Evolutionary conservation across 2,113 vertebrate species (phyloP).

Genomic region (Scopus umbretta): DNA sequence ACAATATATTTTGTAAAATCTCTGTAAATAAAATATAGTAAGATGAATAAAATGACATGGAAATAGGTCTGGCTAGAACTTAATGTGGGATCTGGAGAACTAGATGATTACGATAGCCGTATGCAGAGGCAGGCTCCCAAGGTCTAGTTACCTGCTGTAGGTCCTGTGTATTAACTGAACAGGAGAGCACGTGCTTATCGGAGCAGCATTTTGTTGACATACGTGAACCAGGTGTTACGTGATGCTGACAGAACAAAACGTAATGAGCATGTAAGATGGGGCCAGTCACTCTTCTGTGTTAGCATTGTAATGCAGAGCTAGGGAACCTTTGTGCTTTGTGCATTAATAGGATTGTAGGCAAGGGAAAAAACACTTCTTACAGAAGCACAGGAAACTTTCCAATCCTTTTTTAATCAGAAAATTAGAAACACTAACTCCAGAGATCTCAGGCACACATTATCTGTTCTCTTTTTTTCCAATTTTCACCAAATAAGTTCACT

Average conservation of each 20-base stretch:
- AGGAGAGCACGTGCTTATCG: neutral
- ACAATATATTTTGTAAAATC: conserved; percentile 60
- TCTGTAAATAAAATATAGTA: conserved; percentile 48
- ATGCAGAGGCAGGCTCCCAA: neutral
- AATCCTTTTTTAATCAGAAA: neutral
- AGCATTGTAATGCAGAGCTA: neutral
- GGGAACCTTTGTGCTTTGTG: neutral
- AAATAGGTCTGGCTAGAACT: conserved; percentile 33
- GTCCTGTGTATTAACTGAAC: neutral
- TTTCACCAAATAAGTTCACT: neutral
- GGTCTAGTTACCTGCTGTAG: neutral
- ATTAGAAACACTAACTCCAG: neutral
- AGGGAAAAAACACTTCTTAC: neutral
- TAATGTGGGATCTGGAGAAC: neutral
- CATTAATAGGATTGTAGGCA: neutral
- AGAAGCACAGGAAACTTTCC: neutral
- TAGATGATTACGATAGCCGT: neutral
- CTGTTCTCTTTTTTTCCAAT: neutral
- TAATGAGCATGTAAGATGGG: neutral
- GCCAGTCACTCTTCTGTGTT: neutral
- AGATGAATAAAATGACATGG: conserved; percentile 58
- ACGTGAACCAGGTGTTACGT: neutral
- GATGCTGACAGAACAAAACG: neutral
- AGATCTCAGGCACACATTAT: neutral
- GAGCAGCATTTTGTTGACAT: neutral